These are phyloP conservation scores for Eurypyga helias DNA, from an alignment of 2,113 vertebrate genomes.

Conservation along the genomic window DNA sequence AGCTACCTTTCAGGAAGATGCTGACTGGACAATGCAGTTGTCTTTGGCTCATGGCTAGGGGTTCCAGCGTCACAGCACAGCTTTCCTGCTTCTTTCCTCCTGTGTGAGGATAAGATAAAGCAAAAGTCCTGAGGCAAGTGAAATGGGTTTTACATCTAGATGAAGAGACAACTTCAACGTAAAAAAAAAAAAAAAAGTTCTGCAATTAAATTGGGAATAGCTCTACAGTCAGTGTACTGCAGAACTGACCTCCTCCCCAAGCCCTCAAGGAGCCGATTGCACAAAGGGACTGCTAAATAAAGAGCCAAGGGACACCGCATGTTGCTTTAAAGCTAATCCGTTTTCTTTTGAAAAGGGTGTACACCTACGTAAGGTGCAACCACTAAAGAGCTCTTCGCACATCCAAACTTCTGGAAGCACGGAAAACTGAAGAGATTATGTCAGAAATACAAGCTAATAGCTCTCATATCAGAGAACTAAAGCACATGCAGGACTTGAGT, in stretches of 20 bases:
- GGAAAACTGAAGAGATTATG: background rate
- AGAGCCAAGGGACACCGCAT: rapidly evolving
- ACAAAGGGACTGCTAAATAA: background rate
- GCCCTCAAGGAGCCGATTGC: background rate
- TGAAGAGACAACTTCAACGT: background rate
- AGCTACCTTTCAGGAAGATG: constrained; percentile 80
- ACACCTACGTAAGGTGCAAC: background rate
- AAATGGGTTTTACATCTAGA: background rate
- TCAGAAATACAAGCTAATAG: background rate
- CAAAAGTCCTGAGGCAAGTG: background rate
- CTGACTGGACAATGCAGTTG: constrained; percentile 69
- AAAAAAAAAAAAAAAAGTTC: background rate
- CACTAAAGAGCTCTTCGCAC: background rate
- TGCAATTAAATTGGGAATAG: background rate
- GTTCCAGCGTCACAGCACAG: constrained; percentile 82
- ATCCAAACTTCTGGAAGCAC: background rate
- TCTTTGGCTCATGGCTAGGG: constrained; percentile 80
- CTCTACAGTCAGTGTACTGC: background rate
- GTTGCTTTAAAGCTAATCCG: background rate
- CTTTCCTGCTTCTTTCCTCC: constrained; percentile 59
- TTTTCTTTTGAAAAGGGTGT: background rate
- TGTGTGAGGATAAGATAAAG: constrained; percentile 18
- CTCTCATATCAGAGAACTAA: background rate
- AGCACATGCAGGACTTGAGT: background rate
- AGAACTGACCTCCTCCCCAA: background rate